Percentiles rank a stretch among this genome's conserved stretches.
These are phyloP conservation scores for Aselliscus stoliczkanus DNA, from an alignment of 2,797 vertebrate genomes.

Conservation along the genomic window DNA sequence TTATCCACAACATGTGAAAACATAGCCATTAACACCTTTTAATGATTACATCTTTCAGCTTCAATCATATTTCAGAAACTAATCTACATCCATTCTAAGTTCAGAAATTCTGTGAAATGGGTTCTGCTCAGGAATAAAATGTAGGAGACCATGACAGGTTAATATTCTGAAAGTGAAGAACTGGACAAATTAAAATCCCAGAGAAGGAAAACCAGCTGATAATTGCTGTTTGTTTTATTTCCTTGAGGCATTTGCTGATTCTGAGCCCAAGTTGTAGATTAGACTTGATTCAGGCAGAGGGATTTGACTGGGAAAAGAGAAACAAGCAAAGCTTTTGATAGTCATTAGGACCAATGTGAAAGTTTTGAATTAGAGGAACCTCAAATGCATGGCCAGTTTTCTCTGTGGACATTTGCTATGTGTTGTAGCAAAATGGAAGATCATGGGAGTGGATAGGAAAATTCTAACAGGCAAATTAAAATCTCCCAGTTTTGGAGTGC, in stretches of 20 bases:
- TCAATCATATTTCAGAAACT: background rate
- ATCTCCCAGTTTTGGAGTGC: background rate
- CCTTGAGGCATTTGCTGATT: background rate
- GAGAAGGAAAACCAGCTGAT: background rate
- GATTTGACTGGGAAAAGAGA: background rate
- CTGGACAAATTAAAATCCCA: background rate
- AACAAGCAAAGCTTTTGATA: background rate
- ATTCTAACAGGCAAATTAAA: background rate
- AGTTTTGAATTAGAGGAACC: background rate
- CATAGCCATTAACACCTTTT: background rate
- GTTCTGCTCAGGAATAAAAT: background rate
- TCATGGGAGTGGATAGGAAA: background rate
- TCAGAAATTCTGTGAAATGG: conserved; percentile 22
- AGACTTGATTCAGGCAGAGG: background rate
- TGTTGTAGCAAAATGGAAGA: background rate
- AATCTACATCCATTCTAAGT: background rate
- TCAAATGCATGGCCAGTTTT: background rate
- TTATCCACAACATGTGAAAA: background rate
- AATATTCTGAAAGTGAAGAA: background rate
- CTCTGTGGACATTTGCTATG: background rate
- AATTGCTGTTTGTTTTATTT: background rate
- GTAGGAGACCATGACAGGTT: background rate
- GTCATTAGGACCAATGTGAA: background rate
- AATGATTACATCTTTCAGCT: background rate
- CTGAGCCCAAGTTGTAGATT: background rate